phyloP scores from a whole-genome alignment of 1,140 invertebrate species.

The Zaprionus nigranus region DNA sequence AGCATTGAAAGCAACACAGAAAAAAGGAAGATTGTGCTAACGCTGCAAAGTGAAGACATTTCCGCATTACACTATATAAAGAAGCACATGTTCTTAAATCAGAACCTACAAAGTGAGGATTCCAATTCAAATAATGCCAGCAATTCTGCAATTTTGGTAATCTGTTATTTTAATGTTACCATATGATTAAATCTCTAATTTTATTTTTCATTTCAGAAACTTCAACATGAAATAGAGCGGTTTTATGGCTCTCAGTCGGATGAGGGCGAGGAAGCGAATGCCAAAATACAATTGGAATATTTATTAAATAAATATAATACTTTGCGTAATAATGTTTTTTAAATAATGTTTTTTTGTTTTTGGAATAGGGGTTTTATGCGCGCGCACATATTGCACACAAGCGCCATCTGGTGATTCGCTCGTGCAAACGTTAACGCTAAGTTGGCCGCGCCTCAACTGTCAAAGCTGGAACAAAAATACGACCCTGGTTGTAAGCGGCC shows the following conservation, averaged over 20 bases:
- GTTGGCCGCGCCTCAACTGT: constrained; percentile 34
- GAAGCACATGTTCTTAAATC: constrained; percentile 47
- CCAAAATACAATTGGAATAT: constrained; percentile 38
- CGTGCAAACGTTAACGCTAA: neutral
- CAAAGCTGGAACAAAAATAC: constrained; percentile 29
- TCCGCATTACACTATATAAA: constrained; percentile 63
- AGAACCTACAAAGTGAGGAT: neutral
- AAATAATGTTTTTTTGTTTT: constrained; percentile 17
- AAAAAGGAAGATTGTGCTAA: constrained; percentile 9
- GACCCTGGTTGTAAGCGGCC: constrained; percentile 46
- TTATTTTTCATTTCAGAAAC: constrained; percentile 45
- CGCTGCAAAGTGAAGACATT: constrained; percentile 47
- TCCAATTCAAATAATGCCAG: neutral
- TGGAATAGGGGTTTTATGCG: neutral
- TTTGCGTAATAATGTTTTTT: constrained; percentile 35
- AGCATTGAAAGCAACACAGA: neutral
- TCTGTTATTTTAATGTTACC: neutral
- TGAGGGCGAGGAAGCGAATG: constrained; percentile 16
- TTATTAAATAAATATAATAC: constrained; percentile 36
- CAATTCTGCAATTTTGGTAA: constrained; percentile 41
- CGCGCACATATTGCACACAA: neutral
- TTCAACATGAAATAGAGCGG: constrained; percentile 55
- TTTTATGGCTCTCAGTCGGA: constrained; percentile 38
- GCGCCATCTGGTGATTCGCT: constrained; percentile 29
- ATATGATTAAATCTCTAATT: neutral